Percentiles rank a stretch among this genome's conserved stretches.
phyloP scores from a whole-genome alignment of 1,140 invertebrate species.

The Hormaphis cornu region DNA sequence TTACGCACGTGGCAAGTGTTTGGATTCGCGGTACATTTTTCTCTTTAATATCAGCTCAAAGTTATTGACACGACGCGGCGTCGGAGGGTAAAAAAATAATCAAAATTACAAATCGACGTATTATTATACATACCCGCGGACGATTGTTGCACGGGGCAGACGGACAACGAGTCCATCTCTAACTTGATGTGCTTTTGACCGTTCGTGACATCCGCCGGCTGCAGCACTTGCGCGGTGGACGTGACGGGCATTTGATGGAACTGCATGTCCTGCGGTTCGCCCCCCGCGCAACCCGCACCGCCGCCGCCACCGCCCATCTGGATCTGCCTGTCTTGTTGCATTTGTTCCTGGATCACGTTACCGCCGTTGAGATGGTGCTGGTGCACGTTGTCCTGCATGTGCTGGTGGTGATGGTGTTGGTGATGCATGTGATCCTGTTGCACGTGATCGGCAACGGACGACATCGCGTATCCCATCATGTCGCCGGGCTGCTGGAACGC shows the following conservation, averaged over 20 bases:
- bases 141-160: neutral
- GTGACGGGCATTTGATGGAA: conserved; percentile 15
- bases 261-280: neutral
- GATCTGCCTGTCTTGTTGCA: conserved; percentile 10
- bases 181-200: conserved; percentile 1
- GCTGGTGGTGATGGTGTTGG: conserved; percentile 13
- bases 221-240: neutral
- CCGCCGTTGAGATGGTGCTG: neutral
- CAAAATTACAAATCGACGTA: too few species aligned
- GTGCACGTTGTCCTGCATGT: conserved; percentile 15
- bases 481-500: conserved; percentile 9
- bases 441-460: neutral
- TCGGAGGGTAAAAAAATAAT: too few species aligned
- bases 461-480: conserved; percentile 10
- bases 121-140: neutral
- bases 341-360: neutral
- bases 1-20: too few species aligned
- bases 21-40: too few species aligned
- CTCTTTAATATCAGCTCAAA: too few species aligned
- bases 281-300: too few species aligned
- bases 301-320: too few species aligned
- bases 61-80: too few species aligned
- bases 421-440: neutral
- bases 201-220: neutral
- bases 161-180: conserved; percentile 6